Conservation (phyloP, 2,797 vertebrate species). For the Cyclopterus lumpus region DNA sequence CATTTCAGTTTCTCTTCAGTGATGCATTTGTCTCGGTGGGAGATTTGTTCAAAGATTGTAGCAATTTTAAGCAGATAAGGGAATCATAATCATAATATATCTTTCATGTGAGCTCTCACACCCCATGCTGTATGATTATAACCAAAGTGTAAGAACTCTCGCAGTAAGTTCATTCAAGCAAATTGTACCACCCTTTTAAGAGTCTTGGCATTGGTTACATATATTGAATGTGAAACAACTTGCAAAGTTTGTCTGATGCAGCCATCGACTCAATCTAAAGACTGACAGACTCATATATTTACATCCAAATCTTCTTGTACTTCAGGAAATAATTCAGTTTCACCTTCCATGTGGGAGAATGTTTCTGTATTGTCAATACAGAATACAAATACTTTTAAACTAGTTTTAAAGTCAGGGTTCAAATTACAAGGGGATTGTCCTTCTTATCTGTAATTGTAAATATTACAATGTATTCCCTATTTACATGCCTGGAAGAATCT, state of each 20-base stretch:
- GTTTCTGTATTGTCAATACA: not conserved
- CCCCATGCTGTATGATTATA: not conserved
- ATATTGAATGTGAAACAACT: not conserved
- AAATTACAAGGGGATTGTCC: not conserved
- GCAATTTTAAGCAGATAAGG: slow-evolving; percentile 10
- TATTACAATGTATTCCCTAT: not conserved
- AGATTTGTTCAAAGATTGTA: slow-evolving; percentile 17
- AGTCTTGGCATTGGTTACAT: not conserved
- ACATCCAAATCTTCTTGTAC: not conserved
- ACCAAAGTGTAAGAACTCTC: not conserved
- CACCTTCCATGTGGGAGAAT: not conserved
- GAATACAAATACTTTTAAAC: not conserved
- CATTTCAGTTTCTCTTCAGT: slow-evolving; percentile 18
- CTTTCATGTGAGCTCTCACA: not conserved
- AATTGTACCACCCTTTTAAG: not conserved
- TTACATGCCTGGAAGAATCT: not conserved
- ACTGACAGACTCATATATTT: not conserved
- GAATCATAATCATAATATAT: slow-evolving; percentile 2
- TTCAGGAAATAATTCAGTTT: not conserved
- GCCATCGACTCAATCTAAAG: not conserved
- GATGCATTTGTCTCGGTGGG: slow-evolving; percentile 10
- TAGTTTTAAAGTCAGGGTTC: not conserved
- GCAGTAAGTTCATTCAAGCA: not conserved
- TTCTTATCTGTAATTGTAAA: not conserved
- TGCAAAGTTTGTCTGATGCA: not conserved